Base-by-base conservation (phyloP, 2,797 vertebrate species). In the Iguana delicatissima region DNA sequence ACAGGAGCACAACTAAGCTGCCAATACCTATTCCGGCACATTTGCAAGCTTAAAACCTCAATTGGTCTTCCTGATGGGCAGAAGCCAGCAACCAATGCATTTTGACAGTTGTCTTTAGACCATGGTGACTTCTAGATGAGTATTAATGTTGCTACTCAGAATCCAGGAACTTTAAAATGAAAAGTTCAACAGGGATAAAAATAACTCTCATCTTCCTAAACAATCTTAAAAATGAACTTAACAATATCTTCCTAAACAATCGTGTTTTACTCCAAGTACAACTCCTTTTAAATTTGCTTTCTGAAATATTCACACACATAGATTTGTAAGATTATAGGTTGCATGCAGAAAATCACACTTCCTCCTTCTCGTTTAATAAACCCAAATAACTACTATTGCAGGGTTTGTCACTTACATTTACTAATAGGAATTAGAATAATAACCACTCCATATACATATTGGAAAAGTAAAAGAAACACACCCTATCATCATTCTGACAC, bases 1-100 rank as follows among this genome's bases (percentile, higher is more conserved):
- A 90, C 93, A 92, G 92, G 89, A 87, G 87, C 87, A 84, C 38
- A 91, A 79, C 84, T 85, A 85, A 12, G 55, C 89, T 91, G 90
- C 88, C 3, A 1, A 24, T 93, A 42, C 79, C 88, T 87, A 35
- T 87, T 87, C 77, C 46, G 20, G 79, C 90, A 88, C 59, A 35
- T 81, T 69, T 87, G 57, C 0, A 0, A 32, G 74, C 20, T 26
- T 59, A 80, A 91, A 82, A 29, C 42, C 89, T 79, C 81, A 32
- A 1, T 0, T n/a, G 85, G 79, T 1, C 42, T 18, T 42, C 0
- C 0, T 1, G 24, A 7, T 0, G 14, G 84, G 87, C 64, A 59
- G 86, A 91, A 89, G 59, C 24, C 4, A 55, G 74, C 80, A 92
- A 86, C 81, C 89, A 84, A 1, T 80, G 85, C 80, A 29, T 89